Percentiles rank a stretch among this genome's conserved stretches.
These are phyloP conservation scores for Athrips mouffetella DNA, from an alignment of 2,888 invertebrate genomes.

Conservation along the genomic window DNA sequence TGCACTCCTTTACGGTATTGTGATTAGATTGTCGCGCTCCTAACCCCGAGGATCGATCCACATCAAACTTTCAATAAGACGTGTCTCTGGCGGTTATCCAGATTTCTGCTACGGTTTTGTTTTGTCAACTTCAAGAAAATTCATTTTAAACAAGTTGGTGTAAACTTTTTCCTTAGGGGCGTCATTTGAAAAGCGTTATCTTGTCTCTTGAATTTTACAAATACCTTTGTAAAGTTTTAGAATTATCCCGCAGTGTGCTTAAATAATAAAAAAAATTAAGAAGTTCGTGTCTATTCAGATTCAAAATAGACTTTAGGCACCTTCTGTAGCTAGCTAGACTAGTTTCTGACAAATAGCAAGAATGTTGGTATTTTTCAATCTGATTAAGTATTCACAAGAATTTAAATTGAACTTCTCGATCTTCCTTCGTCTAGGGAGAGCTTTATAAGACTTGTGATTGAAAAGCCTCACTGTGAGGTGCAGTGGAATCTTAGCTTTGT, in stretches of 20 bases:
- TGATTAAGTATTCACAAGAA: conserved; percentile 3
- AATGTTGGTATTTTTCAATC: conserved; percentile 5
- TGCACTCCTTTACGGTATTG: conserved; percentile 63
- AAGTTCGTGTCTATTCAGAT: neutral
- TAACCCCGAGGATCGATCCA: conserved; percentile 51
- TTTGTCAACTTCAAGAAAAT: neutral
- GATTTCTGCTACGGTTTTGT: conserved; percentile 2
- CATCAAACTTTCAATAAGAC: conserved; percentile 59
- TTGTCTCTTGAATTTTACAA: too few relatives aligned
- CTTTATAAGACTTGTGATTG: conserved; percentile 5
- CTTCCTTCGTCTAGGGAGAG: conserved; percentile 4
- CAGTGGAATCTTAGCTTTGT: neutral
- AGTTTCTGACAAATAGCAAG: neutral
- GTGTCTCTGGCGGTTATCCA: conserved; percentile 35
- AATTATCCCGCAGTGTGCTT: too few relatives aligned
- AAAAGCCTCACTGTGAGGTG: neutral
- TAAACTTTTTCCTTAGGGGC: too few relatives aligned
- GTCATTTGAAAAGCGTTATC: too few relatives aligned
- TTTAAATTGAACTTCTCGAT: conserved; percentile 5
- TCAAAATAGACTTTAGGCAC: neutral
- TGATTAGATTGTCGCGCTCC: conserved; percentile 62
- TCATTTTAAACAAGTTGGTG: neutral
- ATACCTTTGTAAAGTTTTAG: too few relatives aligned
- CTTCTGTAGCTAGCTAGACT: too few relatives aligned
- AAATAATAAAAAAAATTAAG: too few relatives aligned